Evolutionary conservation across 1,140 invertebrate species (phyloP), one percentile per base, ranked within the genome.

Genomic region (Bemisia tabaci): DNA sequence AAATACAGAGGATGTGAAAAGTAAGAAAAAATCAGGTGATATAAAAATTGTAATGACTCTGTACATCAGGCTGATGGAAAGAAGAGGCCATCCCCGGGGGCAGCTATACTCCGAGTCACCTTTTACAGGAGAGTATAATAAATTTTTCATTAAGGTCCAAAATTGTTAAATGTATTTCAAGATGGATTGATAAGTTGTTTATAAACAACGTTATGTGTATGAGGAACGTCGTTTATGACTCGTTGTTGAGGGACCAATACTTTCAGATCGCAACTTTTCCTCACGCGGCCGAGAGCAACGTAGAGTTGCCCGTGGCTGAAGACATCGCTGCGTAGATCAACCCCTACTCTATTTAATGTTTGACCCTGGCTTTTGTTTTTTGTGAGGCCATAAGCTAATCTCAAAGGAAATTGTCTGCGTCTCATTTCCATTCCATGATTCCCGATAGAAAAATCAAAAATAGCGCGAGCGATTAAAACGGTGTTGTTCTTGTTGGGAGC

Each of bases 281-380:
- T 22, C 23, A 26, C 62, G 9, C 62, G 62, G 26, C 62, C 26
- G 23, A 25, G 26, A 22, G 62, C 24, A 11, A 61, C 60, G n/a
- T 61, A 61, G 11, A 61, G n/a, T 61, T 61, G 60, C 11, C 60
- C 60, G n/a, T 61, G 60, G 22, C n/a, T 61, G n/a, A 61, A 61
- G 5, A 48, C 33, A 17, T 48, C 33, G 17, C 33, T 48, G 17
- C 33, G 33, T 5, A 48, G 33, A 48, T 48, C 33, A 48, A 48
- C 33, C 5, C 33, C 33, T 5, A 48, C 64, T 59, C 33, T 1
- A 33, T 68, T 27, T 64, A 67, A 65, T 22, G 27, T 68, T 67
- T 80, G 77, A 21, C 77, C 78, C 70, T 81, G 77, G 1, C 73
- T 67, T 65, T 80, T 79, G 68, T 79, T 48, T 5, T 9, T 48